Conservation (phyloP, 2,888 invertebrate species). For the Bellardia bayeri region DNA sequence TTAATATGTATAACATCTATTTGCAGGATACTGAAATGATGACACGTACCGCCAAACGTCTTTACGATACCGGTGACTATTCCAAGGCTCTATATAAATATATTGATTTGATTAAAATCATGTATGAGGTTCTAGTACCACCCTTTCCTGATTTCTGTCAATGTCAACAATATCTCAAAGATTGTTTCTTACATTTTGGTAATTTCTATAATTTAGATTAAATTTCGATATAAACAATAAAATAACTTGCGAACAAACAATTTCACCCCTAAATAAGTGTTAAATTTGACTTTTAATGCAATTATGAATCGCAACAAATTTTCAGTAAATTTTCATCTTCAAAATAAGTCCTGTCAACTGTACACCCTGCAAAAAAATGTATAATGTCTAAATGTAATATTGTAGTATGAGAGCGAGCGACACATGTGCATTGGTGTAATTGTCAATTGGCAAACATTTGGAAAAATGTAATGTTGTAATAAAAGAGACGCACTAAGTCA, state of each 20-base stretch:
- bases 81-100: constrained; percentile 88
- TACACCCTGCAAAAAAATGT: constrained; percentile 2
- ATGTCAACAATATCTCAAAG: constrained; percentile 89
- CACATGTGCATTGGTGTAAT: neutral
- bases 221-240: constrained; percentile 7
- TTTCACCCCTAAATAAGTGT: constrained; percentile 23
- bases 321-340: constrained; percentile 6
- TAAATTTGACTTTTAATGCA: constrained; percentile 50
- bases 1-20: neutral
- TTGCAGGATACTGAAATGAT: constrained; percentile 89
- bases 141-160: constrained; percentile 91
- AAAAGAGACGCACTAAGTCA: neutral
- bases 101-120: constrained; percentile 87
- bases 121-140: constrained; percentile 88
- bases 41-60: constrained; percentile 87
- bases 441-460: neutral
- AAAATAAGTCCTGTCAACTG: constrained; percentile 41
- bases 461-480: constrained; percentile 13
- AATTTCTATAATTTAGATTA: constrained; percentile 81
- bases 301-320: constrained; percentile 26
- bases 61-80: constrained; percentile 87
- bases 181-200: constrained; percentile 89
- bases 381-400: neutral
- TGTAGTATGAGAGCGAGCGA: neutral
- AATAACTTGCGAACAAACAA: neutral